Percentiles rank a stretch among this genome's conserved stretches.
Conservation (phyloP, 2,797 vertebrate genomes). For the Chloroceryle inda region DNA sequence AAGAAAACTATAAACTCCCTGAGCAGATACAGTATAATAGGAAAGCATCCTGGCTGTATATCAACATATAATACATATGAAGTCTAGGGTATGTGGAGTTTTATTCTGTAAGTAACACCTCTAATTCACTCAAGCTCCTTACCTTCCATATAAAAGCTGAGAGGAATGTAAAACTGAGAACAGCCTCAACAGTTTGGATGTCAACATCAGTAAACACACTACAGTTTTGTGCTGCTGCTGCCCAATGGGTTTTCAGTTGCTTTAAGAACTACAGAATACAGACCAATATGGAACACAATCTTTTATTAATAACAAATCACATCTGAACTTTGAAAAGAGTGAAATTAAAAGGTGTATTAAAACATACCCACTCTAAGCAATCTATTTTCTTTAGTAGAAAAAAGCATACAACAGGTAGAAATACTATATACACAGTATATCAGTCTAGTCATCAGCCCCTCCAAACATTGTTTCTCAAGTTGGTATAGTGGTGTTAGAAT, state of each 20-base stretch:
- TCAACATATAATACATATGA: accelerated
- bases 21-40: background rate
- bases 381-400: constrained; percentile 79
- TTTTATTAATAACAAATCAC: constrained; percentile 75
- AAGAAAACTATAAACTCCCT: background rate
- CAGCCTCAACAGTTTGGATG: background rate
- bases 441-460: constrained; percentile 7
- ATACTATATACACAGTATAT: constrained; percentile 80
- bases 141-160: background rate
- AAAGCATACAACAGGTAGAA: constrained; percentile 51
- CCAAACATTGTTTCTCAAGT: background rate
- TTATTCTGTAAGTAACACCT: background rate
- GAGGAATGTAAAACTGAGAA: background rate
- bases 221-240: background rate
- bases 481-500: background rate
- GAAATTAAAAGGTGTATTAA: constrained; percentile 80
- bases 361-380: constrained; percentile 81
- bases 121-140: background rate
- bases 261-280: background rate
- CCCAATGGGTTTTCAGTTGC: background rate
- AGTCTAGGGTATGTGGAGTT: background rate
- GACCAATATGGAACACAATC: background rate
- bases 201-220: background rate
- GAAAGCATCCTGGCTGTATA: background rate
- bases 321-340: constrained; percentile 54